Evolutionary conservation across 2,797 vertebrate genomes (phyloP).

Genomic region (Eurystomus glaucurus): DNA sequence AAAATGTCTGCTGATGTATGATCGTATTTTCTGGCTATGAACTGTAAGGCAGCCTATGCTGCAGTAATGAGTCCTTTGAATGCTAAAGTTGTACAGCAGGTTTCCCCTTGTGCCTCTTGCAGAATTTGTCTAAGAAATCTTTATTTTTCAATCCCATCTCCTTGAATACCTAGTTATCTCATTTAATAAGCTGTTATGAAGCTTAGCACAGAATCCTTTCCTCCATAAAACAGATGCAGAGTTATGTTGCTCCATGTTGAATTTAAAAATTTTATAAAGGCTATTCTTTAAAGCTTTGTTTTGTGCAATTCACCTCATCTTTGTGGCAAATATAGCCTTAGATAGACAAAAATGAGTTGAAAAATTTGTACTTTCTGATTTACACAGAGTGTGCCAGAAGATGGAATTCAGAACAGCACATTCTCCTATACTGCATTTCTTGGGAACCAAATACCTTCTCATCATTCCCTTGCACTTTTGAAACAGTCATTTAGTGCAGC

Average conservation of each 20-base stretch:
- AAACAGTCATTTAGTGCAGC: conserved; percentile 3
- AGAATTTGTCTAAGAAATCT: conserved; percentile 8
- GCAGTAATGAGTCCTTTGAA: conserved; percentile 36
- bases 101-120: not conserved
- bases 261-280: not conserved
- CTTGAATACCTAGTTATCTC: conserved; percentile 26
- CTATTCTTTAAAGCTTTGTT: not conserved
- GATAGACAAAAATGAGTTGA: not conserved
- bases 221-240: not conserved
- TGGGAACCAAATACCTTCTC: not conserved
- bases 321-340: not conserved
- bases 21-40: not conserved
- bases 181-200: conserved; percentile 43
- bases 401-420: not conserved
- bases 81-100: not conserved
- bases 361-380: not conserved
- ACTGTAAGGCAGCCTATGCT: not conserved
- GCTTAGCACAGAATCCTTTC: not conserved
- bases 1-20: not conserved
- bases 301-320: not conserved
- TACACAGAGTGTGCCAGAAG: not conserved
- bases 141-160: conserved; percentile 26
- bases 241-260: not conserved
- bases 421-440: not conserved
- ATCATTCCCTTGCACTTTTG: not conserved